Evolutionary conservation across 2,888 invertebrate genomes (phyloP), one percentile per base, ranked within the genome.

Genomic region (Trachelus troglodyta): DNA sequence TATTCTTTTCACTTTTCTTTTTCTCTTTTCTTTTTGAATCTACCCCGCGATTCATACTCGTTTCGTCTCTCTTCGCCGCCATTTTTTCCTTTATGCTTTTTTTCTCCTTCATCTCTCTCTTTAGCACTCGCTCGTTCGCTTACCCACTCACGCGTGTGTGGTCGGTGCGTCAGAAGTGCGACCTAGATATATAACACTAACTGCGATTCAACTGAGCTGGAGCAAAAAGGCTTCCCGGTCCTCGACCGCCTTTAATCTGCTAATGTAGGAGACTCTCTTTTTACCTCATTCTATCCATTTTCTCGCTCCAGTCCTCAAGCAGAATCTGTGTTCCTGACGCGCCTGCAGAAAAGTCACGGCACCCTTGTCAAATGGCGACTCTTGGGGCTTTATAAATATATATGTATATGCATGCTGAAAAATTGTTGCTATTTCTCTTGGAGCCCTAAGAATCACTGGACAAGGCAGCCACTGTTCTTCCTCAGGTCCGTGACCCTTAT

Each of bases 211-310:
- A 12, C 71, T 3, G 12, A 15, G 31, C 71, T 4, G 31, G 71
- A 71, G 71, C 33, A 71, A 71, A 71, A 71, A 31, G 71, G 71
- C 31, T 71, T 31, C 71, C 30, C 31, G 71, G 71, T 15, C 31
- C 71, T 71, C 71, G 71, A 71, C 71, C 71, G 71, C 76, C 73
- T 78, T 78, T 78, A 78, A 78, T 76, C 78, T 78, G 78, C 76
- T 78, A 78, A 78, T 78, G 78, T 3, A 30, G 30, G 71, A 33
- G 33, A 33, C 31, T 33, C 30, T 33, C 69, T 12, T 69, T 71
- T 71, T 71, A 30, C 31, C 33, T 30, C 23, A 23, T 56, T 56
- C 40, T 23, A 56, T 15, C 40, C 40, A 56, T 56, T 56, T 56
- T 56, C 40, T 56, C 40, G 23, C 23, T 56, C 40, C 23, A 6